Evolutionary conservation across 2,113 vertebrate species (phyloP), one percentile per base, ranked within the genome.

Genomic region (Catharus bicknelli): DNA sequence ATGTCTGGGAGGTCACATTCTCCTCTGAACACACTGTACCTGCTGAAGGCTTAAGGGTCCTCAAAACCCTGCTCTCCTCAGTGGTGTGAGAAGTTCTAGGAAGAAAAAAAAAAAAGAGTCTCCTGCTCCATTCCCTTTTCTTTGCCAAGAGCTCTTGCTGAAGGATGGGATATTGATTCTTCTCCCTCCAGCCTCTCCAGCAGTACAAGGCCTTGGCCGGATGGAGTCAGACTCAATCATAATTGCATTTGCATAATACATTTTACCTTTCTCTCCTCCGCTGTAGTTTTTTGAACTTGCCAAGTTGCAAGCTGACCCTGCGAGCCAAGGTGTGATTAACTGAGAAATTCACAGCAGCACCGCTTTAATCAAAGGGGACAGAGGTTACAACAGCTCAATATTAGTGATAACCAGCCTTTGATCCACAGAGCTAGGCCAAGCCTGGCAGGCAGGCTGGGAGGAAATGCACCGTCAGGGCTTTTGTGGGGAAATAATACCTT

Each of bases 331-430:
- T 97, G 90, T 98, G 98, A 99, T 99, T 98, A 98, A 98, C 97
- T 97, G 96, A 98, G 97, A 98, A 98, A 98, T 98, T 97, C 98
- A 97, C 95, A 89, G 95, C 97, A 96, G 97, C 94, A 32, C 95
- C 94, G 86, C 96, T 96, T 97, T 99, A 99, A 99, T 99, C 98
- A 98, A 97, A 98, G 97, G 92, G 97, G 98, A 99, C 99, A 99
- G 98, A 98, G 98, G 98, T 99, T 99, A 99, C 97, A 98, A 98
- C 98, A 98, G 98, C 98, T 99, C 98, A 98, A 99, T 99, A 98
- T 97, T 96, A 97, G 97, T 91, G 98, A 98, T 98, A 98, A 98
- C 98, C 98, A 98, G 97, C 98, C 98, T 99, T 98, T 98, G 98
- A 99, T 98, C 98, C 98, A 98, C 98, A 98, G 97, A 98, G 98